Evolutionary conservation across 2,797 vertebrate genomes (phyloP).

Genomic region (Pangasius larnaudii): DNA sequence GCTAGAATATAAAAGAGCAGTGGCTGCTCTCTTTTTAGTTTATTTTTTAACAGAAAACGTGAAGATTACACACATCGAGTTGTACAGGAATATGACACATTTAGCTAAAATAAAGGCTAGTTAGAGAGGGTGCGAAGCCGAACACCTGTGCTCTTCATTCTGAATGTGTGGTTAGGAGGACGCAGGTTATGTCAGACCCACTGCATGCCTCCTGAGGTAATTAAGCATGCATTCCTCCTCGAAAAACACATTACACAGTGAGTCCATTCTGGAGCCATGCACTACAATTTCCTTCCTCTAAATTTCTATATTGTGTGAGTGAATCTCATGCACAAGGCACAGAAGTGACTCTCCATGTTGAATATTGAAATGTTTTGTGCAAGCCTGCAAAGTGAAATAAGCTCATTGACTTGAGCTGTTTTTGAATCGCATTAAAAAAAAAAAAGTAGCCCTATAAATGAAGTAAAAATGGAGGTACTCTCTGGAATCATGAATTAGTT

Average conservation of each 20-base stretch:
- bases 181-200: background rate
- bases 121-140: background rate
- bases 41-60: slow-evolving; percentile 1
- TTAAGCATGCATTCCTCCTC: slow-evolving; percentile 45
- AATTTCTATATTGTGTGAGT: background rate
- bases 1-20: slow-evolving; percentile 1
- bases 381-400: background rate
- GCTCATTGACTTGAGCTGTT: background rate
- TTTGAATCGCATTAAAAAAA: background rate
- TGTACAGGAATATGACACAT: too few species aligned
- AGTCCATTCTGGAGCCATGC: slow-evolving; percentile 52
- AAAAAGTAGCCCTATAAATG: background rate
- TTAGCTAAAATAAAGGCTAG: background rate
- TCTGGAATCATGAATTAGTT: slow-evolving; percentile 15
- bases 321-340: background rate
- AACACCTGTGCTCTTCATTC: slow-evolving; percentile 34
- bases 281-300: slow-evolving; percentile 11
- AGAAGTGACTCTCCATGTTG: background rate
- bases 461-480: slow-evolving; percentile 5
- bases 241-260: slow-evolving; percentile 21
- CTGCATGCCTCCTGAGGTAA: slow-evolving; percentile 24
- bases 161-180: background rate
- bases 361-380: background rate
- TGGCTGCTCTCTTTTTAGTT: background rate
- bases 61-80: background rate